Percentiles rank a stretch among this genome's conserved stretches.
These are phyloP conservation scores for Sarcophaga bullata DNA, from an alignment of 1,140 invertebrate genomes.

Conservation along the genomic window DNA sequence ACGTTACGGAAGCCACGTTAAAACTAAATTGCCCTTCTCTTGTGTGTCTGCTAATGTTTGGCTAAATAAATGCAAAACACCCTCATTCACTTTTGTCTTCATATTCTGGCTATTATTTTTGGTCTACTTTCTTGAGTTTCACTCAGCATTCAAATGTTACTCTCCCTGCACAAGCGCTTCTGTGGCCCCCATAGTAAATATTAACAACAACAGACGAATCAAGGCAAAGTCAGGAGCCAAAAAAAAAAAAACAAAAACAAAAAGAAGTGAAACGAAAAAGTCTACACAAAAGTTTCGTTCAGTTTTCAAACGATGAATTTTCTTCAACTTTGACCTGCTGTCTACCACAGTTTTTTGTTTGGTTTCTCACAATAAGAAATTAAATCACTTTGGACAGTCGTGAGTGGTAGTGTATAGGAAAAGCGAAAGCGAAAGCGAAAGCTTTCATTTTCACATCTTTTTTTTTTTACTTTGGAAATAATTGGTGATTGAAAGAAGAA, in stretches of 20 bases:
- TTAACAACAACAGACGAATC: not conserved
- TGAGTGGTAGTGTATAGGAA: not conserved
- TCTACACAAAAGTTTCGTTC: conserved; percentile 7
- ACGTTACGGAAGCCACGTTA: not conserved
- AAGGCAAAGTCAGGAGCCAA: not conserved
- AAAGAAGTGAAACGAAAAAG: not conserved
- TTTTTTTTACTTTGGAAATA: not conserved
- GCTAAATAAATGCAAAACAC: not conserved
- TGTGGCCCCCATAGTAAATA: not conserved
- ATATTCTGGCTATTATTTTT: too few relatives aligned
- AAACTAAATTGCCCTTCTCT: not conserved
- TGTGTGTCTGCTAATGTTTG: not conserved
- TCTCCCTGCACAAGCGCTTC: conserved; percentile 10
- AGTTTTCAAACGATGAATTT: not conserved
- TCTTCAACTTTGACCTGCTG: conserved; percentile 13
- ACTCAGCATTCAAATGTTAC: not conserved
- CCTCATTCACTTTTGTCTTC: not conserved
- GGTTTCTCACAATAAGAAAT: not conserved
- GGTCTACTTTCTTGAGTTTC: not conserved
- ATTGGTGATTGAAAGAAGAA: too few relatives aligned
- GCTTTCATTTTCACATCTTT: not conserved
- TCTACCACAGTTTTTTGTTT: not conserved
- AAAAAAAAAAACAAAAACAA: not conserved
- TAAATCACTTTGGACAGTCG: not conserved
- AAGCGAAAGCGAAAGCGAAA: not conserved